Evolutionary conservation across 2,113 vertebrate species (phyloP).

Genomic region (Morone chrysops): DNA sequence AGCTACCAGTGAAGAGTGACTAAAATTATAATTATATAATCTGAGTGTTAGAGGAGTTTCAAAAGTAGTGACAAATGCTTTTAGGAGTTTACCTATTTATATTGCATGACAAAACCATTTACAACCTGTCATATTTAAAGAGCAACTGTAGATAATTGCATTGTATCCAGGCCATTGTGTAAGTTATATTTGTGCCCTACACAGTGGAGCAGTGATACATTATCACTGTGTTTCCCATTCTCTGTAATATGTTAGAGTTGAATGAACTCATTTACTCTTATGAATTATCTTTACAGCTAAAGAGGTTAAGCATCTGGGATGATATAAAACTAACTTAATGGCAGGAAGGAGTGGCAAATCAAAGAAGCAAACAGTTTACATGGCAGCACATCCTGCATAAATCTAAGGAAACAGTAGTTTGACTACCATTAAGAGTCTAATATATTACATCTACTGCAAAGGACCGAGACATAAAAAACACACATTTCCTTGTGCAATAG

Average conservation of each 20-base stretch:
- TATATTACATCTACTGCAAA: constrained; percentile 68
- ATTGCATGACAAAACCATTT: constrained; percentile 62
- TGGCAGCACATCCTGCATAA: constrained; percentile 65
- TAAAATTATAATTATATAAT: constrained; percentile 16
- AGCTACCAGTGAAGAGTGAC: constrained; percentile 7
- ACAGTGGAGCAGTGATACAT: constrained; percentile 65
- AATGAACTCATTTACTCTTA: constrained; percentile 69
- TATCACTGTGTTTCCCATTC: constrained; percentile 55
- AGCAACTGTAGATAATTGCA: constrained; percentile 68
- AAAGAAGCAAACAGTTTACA: constrained; percentile 74
- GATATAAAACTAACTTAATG: constrained; percentile 69
- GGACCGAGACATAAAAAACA: constrained; percentile 52
- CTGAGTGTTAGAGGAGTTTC: constrained; percentile 20
- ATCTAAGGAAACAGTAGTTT: constrained; percentile 73
- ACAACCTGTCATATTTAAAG: constrained; percentile 68
- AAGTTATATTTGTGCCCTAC: constrained; percentile 63
- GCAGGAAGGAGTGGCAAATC: constrained; percentile 63
- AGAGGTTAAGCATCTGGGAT: constrained; percentile 62
- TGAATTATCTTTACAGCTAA: constrained; percentile 51
- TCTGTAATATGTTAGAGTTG: constrained; percentile 62
- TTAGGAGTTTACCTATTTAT: constrained; percentile 43
- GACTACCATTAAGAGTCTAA: constrained; percentile 69
- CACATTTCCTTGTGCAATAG: constrained; percentile 40
- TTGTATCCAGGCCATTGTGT: constrained; percentile 63
- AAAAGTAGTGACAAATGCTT: constrained; percentile 50